Base-by-base conservation (phyloP, 2,888 invertebrate genomes). In the Petrolisthes manimaculis region DNA sequence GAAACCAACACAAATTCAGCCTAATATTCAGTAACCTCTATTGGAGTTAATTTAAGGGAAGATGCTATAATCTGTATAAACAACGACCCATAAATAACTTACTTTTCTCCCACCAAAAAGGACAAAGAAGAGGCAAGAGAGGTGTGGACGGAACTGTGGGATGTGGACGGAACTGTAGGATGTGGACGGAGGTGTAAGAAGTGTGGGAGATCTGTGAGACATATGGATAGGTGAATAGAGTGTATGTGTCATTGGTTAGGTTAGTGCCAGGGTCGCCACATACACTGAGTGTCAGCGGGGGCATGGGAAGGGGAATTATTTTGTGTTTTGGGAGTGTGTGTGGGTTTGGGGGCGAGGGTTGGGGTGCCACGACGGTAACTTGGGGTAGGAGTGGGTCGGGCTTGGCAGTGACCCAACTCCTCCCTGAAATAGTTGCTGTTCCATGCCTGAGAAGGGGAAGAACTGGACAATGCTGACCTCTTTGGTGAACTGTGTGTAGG, bases 211-310 rank as follows among this genome's bases (percentile, higher is more conserved):
- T 8, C 51, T 14, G n/a, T n/a, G 51, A 18, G 78, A 37, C 5
- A 54, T 5, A 12, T 5, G 2, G 54, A 37, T 9, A 12, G 51
- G 12, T 78, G 53, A 37, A 8, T 14, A 6, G 9, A 9, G 3
- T 12, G 9, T 21, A 18, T 14, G n/a, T 9, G 9, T 78, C 75
- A 12, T 75, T 75, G 12, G 75, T 75, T 61, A 21, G 24, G 12
- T 61, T 56, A 88, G 84, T 84, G 88, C 88, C 88, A 88, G 21
- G 88, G 88, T 56, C 88, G 69, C 88, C 88, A 88, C 88, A 88
- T 88, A 55, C 71, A 78, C 81, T 88, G 88, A 12, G 80, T 53
- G 6, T 87, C 86, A 37, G 67, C 78, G 67, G 77, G 83, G n/a
- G 88, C 81, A 0, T 55, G 83, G n/a, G 24, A n/a, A 9, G 75